phyloP scores from a whole-genome alignment of 2,113 vertebrate species.

The Atractosteus spatula region DNA sequence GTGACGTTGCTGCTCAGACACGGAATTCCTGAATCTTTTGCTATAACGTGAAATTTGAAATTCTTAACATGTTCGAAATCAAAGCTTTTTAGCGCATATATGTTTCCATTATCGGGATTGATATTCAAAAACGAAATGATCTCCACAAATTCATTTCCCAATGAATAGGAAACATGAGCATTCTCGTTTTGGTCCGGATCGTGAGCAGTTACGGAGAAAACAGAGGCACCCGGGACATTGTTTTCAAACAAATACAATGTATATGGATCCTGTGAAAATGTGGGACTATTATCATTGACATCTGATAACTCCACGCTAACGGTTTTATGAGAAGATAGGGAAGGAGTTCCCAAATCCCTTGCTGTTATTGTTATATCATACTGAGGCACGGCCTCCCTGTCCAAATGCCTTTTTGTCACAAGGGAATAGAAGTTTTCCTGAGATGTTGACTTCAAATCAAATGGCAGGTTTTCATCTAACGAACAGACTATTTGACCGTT shows the following conservation, averaged over 20 bases:
- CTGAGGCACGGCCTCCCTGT: slow-evolving; percentile 27
- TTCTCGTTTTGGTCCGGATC: slow-evolving; percentile 23
- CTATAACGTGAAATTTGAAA: slow-evolving; percentile 27
- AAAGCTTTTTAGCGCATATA: slow-evolving; percentile 27
- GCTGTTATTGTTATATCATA: slow-evolving; percentile 36
- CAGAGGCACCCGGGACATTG: slow-evolving; percentile 28
- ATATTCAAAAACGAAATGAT: slow-evolving; percentile 13
- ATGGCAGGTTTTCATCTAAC: slow-evolving; percentile 23
- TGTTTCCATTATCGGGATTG: slow-evolving; percentile 21
- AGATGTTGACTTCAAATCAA: slow-evolving; percentile 32
- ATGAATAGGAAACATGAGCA: slow-evolving; percentile 14
- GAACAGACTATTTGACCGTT: slow-evolving; percentile 44
- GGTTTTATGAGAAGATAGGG: slow-evolving; percentile 30
- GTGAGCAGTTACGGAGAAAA: slow-evolving; percentile 24
- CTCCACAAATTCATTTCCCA: not conserved
- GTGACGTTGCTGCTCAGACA: slow-evolving; percentile 21
- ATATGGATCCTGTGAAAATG: slow-evolving; percentile 30
- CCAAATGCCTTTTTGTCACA: slow-evolving; percentile 28
- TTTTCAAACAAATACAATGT: slow-evolving; percentile 43
- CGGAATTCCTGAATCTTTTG: slow-evolving; percentile 20
- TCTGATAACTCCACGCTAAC: slow-evolving; percentile 37
- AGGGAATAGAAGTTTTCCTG: slow-evolving; percentile 39
- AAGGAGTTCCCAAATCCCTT: slow-evolving; percentile 28
- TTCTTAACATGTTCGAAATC: slow-evolving; percentile 26
- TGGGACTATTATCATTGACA: slow-evolving; percentile 44